Evolutionary conservation across 2,113 vertebrate genomes (phyloP).

Genomic region (Eptatretus burgeri): DNA sequence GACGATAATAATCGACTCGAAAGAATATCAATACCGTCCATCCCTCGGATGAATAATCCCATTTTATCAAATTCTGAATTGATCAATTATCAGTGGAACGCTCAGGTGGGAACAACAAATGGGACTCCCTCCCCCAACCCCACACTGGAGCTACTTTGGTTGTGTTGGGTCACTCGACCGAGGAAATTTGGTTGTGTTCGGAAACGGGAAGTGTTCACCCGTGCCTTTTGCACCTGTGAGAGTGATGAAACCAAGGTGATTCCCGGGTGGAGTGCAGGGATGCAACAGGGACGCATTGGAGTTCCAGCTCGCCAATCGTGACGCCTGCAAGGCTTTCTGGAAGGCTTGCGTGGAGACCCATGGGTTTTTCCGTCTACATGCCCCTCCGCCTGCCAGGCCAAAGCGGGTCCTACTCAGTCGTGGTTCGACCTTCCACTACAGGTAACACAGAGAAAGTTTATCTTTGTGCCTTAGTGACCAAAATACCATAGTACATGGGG

Average conservation of each 20-base stretch:
- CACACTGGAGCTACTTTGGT: too few species aligned
- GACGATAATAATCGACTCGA: too few species aligned
- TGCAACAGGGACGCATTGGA: slow-evolving; percentile 73
- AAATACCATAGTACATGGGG: too few species aligned
- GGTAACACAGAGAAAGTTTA: slow-evolving; percentile 19
- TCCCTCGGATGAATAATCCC: too few species aligned
- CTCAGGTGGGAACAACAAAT: too few species aligned
- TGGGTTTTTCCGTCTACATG: slow-evolving; percentile 88
- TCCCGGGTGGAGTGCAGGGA: slow-evolving; percentile 22
- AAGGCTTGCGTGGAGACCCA: slow-evolving; percentile 95
- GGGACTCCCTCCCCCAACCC: too few species aligned
- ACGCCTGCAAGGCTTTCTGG: slow-evolving; percentile 96
- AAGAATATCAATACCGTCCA: too few species aligned
- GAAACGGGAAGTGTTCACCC: not conserved
- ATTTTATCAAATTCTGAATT: too few species aligned
- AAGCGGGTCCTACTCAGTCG: slow-evolving; percentile 72
- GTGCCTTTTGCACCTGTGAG: not conserved
- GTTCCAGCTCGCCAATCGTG: slow-evolving; percentile 73
- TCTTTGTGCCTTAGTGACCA: too few species aligned
- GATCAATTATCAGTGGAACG: too few species aligned
- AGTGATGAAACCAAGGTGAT: slow-evolving; percentile 5
- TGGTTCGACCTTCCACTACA: slow-evolving; percentile 93
- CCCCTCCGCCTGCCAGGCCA: slow-evolving; percentile 79
- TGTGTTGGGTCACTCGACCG: too few species aligned
- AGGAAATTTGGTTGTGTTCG: too few species aligned